These are phyloP conservation scores for Oscheius sp. DNA, from an alignment of 2,888 invertebrate species.

Conservation along the genomic window DNA sequence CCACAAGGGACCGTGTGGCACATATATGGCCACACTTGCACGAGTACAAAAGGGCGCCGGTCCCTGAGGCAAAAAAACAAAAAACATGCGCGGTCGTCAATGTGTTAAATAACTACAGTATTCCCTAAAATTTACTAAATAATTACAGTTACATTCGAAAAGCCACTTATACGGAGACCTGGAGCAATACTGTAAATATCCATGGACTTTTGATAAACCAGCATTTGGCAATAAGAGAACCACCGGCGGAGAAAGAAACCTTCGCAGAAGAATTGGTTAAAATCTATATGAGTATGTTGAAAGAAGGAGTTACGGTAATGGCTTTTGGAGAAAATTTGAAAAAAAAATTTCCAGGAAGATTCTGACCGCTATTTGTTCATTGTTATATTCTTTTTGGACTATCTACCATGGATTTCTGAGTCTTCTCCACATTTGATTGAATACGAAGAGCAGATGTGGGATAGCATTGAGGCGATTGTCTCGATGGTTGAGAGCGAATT, in stretches of 20 bases:
- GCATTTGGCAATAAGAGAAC: constrained; percentile 1
- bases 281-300: constrained; percentile 4
- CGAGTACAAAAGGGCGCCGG: too few species aligned
- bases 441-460: constrained; percentile 9
- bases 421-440: background rate
- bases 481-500: constrained; percentile 1
- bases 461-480: background rate
- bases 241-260: background rate
- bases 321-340: background rate
- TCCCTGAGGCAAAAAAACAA: too few species aligned
- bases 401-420: background rate
- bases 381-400: constrained; percentile 1
- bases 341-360: background rate
- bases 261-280: constrained; percentile 3
- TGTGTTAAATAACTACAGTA: too few species aligned
- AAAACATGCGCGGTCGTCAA: too few species aligned
- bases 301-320: constrained; percentile 1
- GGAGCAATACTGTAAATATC: background rate
- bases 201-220: background rate
- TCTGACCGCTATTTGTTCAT: background rate
- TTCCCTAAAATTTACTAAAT: too few species aligned
- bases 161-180: too few species aligned
- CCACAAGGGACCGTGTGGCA: too few species aligned
- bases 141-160: too few species aligned
- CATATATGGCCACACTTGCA: too few species aligned